A percentile compares a stretch with the other conserved stretches of the same genome.
phyloP scores from a whole-genome alignment of 2,888 invertebrate species.

The Watsonalla cultraria region DNA sequence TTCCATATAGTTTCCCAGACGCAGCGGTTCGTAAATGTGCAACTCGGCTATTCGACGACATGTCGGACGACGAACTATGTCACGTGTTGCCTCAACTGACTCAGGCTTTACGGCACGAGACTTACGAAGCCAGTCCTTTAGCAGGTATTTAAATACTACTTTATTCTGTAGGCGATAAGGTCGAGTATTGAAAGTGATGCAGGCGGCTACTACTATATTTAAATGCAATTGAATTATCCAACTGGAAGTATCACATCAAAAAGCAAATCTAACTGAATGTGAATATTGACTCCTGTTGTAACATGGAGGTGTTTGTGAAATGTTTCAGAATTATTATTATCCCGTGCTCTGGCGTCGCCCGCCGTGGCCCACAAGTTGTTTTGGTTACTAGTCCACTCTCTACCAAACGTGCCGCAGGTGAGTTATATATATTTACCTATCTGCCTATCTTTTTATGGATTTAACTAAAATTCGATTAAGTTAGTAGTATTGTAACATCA shows the following conservation, averaged over 20 bases:
- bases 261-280: no score
- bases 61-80: slow-evolving; percentile 92
- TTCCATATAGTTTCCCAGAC: slow-evolving; percentile 89
- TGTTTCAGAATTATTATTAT: slow-evolving; percentile 60
- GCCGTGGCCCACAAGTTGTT: slow-evolving; percentile 96
- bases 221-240: no score
- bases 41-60: slow-evolving; percentile 86
- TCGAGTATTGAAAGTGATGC: background rate
- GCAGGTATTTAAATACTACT: slow-evolving; percentile 64
- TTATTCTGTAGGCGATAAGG: background rate
- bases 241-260: no score
- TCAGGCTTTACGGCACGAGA: slow-evolving; percentile 93
- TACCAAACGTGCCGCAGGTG: slow-evolving; percentile 92
- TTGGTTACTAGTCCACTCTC: slow-evolving; percentile 92
- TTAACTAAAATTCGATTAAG: background rate
- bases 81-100: slow-evolving; percentile 96
- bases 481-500: no score
- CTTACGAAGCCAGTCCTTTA: slow-evolving; percentile 92
- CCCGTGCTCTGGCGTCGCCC: slow-evolving; percentile 90
- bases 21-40: slow-evolving; percentile 91
- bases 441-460: background rate
- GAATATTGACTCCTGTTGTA: no score
- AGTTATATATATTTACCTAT: slow-evolving; percentile 18
- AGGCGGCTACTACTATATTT: no score
- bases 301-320: background rate